Percentiles rank a stretch among this genome's conserved stretches.
Conservation (phyloP, 2,888 invertebrate genomes). For the Allacma fusca region DNA sequence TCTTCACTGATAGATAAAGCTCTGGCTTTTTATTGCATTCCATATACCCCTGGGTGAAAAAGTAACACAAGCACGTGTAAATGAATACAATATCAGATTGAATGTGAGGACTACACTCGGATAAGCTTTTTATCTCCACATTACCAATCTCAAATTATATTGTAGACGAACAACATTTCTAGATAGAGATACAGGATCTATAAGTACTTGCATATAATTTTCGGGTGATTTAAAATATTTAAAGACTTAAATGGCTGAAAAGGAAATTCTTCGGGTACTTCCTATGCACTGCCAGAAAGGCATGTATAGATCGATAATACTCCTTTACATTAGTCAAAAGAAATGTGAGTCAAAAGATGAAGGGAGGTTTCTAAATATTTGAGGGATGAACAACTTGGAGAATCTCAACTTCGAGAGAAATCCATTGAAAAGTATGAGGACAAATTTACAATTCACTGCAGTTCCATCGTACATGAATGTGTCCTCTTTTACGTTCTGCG, state of each 20-base stretch:
- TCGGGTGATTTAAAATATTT: no score
- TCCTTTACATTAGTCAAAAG: not conserved
- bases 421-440: no score
- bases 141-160: not conserved
- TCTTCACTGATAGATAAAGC: not conserved
- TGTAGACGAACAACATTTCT: not conserved
- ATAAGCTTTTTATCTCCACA: not conserved
- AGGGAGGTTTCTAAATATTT: not conserved
- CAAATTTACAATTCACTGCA: no score
- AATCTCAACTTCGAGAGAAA: no score
- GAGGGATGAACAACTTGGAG: not conserved
- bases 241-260: no score
- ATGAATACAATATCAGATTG: not conserved
- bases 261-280: no score
- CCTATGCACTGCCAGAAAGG: not conserved
- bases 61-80: conserved; percentile 18
- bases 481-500: no score
- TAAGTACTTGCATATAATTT: no score
- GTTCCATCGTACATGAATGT: no score
- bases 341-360: conserved; percentile 1
- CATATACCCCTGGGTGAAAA: conserved; percentile 10
- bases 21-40: not conserved
- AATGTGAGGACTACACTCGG: not conserved
- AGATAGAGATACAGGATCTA: no score
- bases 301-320: not conserved